Evolutionary conservation across 2,888 invertebrate genomes (phyloP), one percentile per base, ranked within the genome.

Genomic region (Acronicta leporina): DNA sequence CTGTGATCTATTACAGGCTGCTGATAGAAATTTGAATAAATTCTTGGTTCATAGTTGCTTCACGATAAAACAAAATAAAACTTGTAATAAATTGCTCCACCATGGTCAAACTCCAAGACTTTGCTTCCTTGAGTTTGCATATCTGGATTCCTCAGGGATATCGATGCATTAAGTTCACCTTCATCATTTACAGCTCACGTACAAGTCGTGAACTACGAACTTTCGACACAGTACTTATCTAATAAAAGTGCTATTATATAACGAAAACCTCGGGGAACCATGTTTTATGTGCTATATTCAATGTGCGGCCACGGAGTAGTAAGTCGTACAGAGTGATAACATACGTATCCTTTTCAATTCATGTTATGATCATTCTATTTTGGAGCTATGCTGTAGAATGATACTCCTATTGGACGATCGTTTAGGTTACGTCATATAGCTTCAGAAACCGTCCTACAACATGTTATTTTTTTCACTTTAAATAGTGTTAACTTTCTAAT

Each of bases 171-270:
- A 41, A 61, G 43, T 15, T 38, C 14, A 25, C 27, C 11, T 27
- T 42, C 43, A 43, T 60, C 27, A 47, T 38, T 51, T 52, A 46
- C 65, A 44, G 38, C 53, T 64, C 60, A 70, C 53, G 56, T 57
- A 16, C 30, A 33, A 49, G 16, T n/a, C 6, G 15, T 13, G 14
- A 44, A 57, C 47, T 61, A 27, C 25, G n/a, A 60, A 56, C 56
- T 60, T 56, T 60, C 65, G 50, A 44, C 56, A 30, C 46, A 43
- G 44, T 63, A 54, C 63, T 68, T 68, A 68, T 68, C 51, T 63
- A 58, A 63, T 68, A 68, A 68, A 63, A 68, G 45, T 68, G 52
- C 13, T 69, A 49, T 59, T 44, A 55, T 44, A 55, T 53, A 59
- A 45, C 30, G 46, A 25, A 46, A 41, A 50, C 65, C 44, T 40